phyloP scores from a whole-genome alignment of 2,113 vertebrate species.

The Chionodraco myersi region DNA sequence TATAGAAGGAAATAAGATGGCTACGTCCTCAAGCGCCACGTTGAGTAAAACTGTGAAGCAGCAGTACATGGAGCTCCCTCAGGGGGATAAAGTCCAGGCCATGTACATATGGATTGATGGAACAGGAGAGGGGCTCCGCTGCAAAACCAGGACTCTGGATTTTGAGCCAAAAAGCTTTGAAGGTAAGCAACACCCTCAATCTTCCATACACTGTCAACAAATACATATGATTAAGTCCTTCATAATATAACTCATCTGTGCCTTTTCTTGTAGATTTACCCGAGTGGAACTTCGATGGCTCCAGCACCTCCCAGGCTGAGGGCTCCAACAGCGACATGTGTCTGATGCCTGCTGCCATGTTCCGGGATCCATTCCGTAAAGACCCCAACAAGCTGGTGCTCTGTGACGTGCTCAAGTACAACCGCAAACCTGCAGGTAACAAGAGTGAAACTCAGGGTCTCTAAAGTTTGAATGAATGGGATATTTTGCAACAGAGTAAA shows the following conservation, averaged over 20 bases:
- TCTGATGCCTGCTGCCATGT: slow-evolving; percentile 93
- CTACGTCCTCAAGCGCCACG: slow-evolving; percentile 90
- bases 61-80: slow-evolving; percentile 93
- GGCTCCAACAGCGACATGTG: slow-evolving; percentile 99
- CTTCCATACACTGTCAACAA: no score
- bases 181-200: slow-evolving; percentile 78
- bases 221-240: accelerated
- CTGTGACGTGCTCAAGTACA: slow-evolving; percentile 97
- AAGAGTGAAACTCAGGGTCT: neutral
- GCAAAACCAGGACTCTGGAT: slow-evolving; percentile 95
- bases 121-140: slow-evolving; percentile 93
- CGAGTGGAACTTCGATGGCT: slow-evolving; percentile 99
- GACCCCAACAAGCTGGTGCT: slow-evolving; percentile 98
- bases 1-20: slow-evolving; percentile 85
- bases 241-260: neutral
- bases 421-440: slow-evolving; percentile 92
- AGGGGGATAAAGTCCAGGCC: slow-evolving; percentile 92
- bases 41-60: slow-evolving; percentile 95
- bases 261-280: slow-evolving; percentile 87
- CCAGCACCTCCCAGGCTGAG: slow-evolving; percentile 94
- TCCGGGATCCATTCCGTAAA: slow-evolving; percentile 95
- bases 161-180: slow-evolving; percentile 92
- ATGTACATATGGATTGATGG: slow-evolving; percentile 99
- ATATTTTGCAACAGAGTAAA: neutral
- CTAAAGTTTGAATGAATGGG: neutral